A percentile compares a stretch with the other conserved stretches of the same genome.
These are phyloP conservation scores for Phrynosoma platyrhinos DNA, from an alignment of 2,113 vertebrate species.

Conservation along the genomic window DNA sequence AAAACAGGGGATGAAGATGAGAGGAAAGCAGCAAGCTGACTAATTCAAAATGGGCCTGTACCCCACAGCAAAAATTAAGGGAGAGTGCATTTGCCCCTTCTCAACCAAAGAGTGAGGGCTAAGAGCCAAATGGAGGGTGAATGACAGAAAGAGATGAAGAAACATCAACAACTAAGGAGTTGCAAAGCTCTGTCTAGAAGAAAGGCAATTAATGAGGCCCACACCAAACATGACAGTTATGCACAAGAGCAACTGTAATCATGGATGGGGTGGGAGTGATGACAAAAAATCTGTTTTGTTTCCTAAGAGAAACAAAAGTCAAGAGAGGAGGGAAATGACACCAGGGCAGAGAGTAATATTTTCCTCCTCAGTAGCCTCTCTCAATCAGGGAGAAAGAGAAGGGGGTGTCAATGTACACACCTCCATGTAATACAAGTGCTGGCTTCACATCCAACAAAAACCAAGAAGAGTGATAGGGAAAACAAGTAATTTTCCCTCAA, in stretches of 20 bases:
- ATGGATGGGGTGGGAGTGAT: fast-evolving
- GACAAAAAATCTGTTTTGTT: not conserved
- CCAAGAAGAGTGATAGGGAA: too few species aligned
- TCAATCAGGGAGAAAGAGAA: too few species aligned
- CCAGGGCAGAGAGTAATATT: too few species aligned
- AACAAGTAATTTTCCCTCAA: not conserved
- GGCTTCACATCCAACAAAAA: too few species aligned
- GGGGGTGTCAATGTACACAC: too few species aligned
- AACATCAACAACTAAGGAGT: not conserved
- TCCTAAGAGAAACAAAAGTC: too few species aligned
- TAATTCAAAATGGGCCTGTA: not conserved
- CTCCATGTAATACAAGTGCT: too few species aligned
- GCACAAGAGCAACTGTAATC: too few species aligned
- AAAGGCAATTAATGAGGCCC: not conserved
- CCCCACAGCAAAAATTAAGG: not conserved
- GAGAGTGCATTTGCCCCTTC: not conserved
- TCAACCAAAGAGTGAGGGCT: not conserved
- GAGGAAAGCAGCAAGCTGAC: not conserved
- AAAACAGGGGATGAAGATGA: too few species aligned
- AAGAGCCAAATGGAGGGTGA: not conserved
- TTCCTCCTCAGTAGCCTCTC: not conserved
- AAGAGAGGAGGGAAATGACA: not conserved
- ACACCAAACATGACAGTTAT: not conserved
- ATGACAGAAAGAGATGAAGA: not conserved
- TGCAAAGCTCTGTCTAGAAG: not conserved